Conservation (phyloP, 2,113 vertebrate genomes). For the Baryphthengus martii region DNA sequence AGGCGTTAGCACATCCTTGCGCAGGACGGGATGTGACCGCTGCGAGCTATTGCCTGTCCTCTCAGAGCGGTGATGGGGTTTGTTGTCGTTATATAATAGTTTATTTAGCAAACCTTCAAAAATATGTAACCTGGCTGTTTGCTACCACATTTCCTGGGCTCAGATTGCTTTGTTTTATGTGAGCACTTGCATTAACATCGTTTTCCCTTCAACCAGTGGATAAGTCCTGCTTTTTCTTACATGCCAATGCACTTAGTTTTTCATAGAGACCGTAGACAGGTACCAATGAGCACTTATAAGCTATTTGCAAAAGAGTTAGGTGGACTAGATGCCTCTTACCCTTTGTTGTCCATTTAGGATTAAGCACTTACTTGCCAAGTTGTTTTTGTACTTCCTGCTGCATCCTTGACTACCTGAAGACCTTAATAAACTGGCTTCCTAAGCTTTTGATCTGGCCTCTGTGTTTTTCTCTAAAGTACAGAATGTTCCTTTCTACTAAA, state of each 20-base stretch:
- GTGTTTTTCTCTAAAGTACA: conserved; percentile 46
- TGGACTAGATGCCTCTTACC: neutral
- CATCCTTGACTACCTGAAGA: conserved; percentile 18
- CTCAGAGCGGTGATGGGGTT: rapidly evolving
- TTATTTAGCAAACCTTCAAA: neutral
- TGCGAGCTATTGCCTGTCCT: rapidly evolving
- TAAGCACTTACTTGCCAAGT: neutral
- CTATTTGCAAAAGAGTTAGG: neutral
- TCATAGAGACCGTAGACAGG: neutral
- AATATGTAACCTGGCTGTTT: conserved; percentile 14
- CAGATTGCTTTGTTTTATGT: conserved; percentile 39
- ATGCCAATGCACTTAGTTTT: neutral
- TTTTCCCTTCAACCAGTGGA: conserved; percentile 21
- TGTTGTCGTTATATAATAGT: neutral
- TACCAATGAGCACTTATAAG: neutral
- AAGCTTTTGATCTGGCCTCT: conserved; percentile 58
- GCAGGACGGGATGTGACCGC: neutral
- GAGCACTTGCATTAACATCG: neutral
- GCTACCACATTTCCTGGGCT: conserved; percentile 23
- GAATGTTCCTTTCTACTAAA: conserved; percentile 18
- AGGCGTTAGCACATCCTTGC: neutral
- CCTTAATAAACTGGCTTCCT: neutral
- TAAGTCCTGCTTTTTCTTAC: neutral
- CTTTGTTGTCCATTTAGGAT: neutral
- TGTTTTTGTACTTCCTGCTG: neutral